These are phyloP conservation scores for Myotis planiceps DNA, from an alignment of 2,797 vertebrate genomes.

Conservation along the genomic window DNA sequence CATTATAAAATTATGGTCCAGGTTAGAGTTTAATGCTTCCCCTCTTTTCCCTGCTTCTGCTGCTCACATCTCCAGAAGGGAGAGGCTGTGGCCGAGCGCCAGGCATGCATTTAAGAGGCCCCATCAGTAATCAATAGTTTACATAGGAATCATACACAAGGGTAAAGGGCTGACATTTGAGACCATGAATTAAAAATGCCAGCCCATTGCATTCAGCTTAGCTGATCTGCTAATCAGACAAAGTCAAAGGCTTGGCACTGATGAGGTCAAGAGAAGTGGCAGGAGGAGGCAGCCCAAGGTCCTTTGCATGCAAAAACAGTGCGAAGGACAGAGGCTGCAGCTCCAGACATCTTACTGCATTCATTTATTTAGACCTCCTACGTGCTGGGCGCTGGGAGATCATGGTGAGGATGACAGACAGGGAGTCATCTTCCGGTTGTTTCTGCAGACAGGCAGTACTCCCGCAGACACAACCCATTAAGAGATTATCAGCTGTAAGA, in stretches of 20 bases:
- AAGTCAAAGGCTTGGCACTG: neutral
- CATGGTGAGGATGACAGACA: neutral
- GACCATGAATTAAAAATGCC: neutral
- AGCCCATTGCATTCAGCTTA: neutral
- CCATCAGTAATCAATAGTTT: neutral
- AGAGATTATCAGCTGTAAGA: neutral
- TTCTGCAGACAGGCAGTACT: neutral
- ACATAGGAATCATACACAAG: neutral
- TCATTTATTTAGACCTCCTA: neutral
- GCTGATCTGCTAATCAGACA: neutral
- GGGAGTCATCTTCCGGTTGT: neutral
- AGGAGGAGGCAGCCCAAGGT: neutral
- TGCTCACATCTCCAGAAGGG: neutral
- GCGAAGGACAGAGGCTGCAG: neutral
- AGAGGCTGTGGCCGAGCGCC: neutral
- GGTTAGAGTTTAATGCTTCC: neutral
- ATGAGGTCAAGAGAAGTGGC: neutral
- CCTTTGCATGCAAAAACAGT: neutral
- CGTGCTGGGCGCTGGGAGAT: neutral
- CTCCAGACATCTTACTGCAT: neutral
- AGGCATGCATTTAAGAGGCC: neutral
- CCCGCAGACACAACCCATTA: accelerated
- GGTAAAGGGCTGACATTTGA: neutral
- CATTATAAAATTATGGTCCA: neutral
- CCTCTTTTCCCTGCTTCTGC: neutral